These are phyloP conservation scores for Brachyhypopomus gauderio DNA, from an alignment of 2,113 vertebrate genomes.

Conservation along the genomic window DNA sequence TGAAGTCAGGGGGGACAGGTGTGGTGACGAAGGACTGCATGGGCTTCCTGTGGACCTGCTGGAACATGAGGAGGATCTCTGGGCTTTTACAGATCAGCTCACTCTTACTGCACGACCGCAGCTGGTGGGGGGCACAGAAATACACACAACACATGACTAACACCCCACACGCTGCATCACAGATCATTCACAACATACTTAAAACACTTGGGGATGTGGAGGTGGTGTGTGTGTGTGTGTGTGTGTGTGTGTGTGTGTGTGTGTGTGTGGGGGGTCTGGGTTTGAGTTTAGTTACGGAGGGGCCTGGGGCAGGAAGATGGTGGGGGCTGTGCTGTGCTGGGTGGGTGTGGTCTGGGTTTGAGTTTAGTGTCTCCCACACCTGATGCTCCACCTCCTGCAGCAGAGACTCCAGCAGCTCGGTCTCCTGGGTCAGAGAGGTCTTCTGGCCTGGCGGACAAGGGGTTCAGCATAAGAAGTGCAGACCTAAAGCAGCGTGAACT, in stretches of 20 bases:
- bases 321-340: too few relatives aligned
- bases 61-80: slow-evolving; percentile 99
- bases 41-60: slow-evolving; percentile 97
- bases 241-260: background rate
- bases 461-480: background rate
- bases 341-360: too few relatives aligned
- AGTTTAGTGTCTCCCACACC: slow-evolving; percentile 68
- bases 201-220: too few relatives aligned
- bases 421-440: slow-evolving; percentile 97
- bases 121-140: slow-evolving; percentile 65
- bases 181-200: too few relatives aligned
- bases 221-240: too few relatives aligned
- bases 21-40: slow-evolving; percentile 99
- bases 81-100: slow-evolving; percentile 96
- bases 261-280: too few relatives aligned
- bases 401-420: slow-evolving; percentile 94
- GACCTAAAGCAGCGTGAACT: background rate
- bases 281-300: too few relatives aligned
- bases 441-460: slow-evolving; percentile 85
- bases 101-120: slow-evolving; percentile 97
- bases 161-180: too few relatives aligned
- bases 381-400: slow-evolving; percentile 98
- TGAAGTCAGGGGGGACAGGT: slow-evolving; percentile 97
- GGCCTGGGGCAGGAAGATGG: too few relatives aligned
- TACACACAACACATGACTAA: background rate